Base-by-base conservation (phyloP, 2,888 invertebrate genomes). In the Bellardia bayeri region DNA sequence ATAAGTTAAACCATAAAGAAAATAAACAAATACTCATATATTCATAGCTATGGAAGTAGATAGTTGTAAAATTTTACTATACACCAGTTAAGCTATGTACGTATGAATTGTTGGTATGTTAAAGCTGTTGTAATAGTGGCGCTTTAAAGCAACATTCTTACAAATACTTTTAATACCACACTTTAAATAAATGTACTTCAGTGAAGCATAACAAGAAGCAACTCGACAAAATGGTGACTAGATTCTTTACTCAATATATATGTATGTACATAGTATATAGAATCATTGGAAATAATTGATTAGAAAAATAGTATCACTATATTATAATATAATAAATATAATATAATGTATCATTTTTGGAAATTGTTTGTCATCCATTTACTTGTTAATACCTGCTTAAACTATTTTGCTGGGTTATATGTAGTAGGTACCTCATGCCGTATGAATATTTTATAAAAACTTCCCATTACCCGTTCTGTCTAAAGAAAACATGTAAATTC, bases 1-100 rank as follows among this genome's bases (percentile, higher is more conserved):
- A n/a, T 71, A 40, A 14, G 42, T 30, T 23, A 45, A 74, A 61
- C 56, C 74, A 74, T 74, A 61, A 61, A 61, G 61, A 74, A 74
- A 61, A 72, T 40, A 56, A 42, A 58, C 7, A 56, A 37, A 74
- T 30, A 13, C 9, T 58, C 8, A 23, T 74, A 14, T 42, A 74
- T 58, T 58, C 45, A 45, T 61, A 45, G 3, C 16, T 37, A 14
- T 56, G 7, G 11, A 5, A 40, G 16, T 64, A 42, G 4, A 64
- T 64, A 42, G 23, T 11, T 30, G 30, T 58, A 30, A 56, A 56
- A 13, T 58, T 30, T 51, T n/a, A 3, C 14, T 51, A 51, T n/a
- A 51, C 4, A n/a, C 1, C 13, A 51, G 3, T 58, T 56, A 30
- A n/a, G 16, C 2, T 61, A 37, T 61, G n/a, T 33, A 61, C 30